These are phyloP conservation scores for Plutella xylostella DNA, from an alignment of 2,888 invertebrate genomes.

Conservation along the genomic window DNA sequence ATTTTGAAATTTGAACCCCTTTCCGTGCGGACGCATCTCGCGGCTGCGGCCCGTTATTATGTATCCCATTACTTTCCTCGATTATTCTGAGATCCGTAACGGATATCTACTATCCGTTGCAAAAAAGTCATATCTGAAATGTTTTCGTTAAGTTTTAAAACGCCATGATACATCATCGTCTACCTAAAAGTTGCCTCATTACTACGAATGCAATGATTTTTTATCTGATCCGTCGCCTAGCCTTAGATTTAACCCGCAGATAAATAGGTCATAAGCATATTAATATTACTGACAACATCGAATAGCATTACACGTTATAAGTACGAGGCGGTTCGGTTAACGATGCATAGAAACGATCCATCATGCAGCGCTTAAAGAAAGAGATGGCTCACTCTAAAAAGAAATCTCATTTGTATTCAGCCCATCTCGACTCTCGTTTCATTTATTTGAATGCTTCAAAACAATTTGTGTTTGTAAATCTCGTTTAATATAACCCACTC, in stretches of 20 bases:
- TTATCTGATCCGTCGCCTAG: background rate
- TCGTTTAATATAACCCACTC: constrained; percentile 39
- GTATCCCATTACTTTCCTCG: constrained; percentile 14
- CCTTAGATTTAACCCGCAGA: constrained; percentile 51
- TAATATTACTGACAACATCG: constrained; percentile 62
- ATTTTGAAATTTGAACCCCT: constrained; percentile 41
- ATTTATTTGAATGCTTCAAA: constrained; percentile 52
- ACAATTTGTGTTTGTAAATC: constrained; percentile 58
- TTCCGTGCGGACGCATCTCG: constrained; percentile 29
- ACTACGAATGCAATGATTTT: no score
- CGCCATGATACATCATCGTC: no score
- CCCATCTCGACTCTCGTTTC: constrained; percentile 33
- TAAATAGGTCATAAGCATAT: constrained; percentile 60
- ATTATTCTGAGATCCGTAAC: no score
- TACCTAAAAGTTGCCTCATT: no score
- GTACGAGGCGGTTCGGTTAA: constrained; percentile 45
- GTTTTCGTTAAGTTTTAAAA: no score
- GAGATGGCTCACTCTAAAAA: constrained; percentile 55
- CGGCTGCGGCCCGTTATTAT: constrained; percentile 18
- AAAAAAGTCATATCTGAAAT: no score
- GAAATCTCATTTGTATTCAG: constrained; percentile 57
- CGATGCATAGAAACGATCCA: constrained; percentile 57
- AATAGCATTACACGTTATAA: constrained; percentile 45
- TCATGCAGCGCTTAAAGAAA: constrained; percentile 51
- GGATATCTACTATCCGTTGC: no score